phyloP scores from a whole-genome alignment of 2,113 vertebrate species.

The Leucosticte australis region DNA sequence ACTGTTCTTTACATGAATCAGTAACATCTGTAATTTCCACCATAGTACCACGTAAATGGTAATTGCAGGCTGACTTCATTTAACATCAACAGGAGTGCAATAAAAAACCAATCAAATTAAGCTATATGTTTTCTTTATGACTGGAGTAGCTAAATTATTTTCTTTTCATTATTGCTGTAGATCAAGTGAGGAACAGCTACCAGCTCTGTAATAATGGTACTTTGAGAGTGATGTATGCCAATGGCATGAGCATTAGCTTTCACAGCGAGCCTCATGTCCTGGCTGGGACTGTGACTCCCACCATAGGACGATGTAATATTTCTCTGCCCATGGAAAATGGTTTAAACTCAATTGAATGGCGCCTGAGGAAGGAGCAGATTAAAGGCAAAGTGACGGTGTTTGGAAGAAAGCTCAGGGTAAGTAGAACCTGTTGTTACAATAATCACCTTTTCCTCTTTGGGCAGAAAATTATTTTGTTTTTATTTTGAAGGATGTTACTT shows the following conservation, averaged over 20 bases:
- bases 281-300: conserved; percentile 94
- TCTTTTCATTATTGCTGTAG: conserved; percentile 75
- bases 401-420: conserved; percentile 96
- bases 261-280: conserved; percentile 98
- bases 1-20: conserved; percentile 69
- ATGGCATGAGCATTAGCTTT: conserved; percentile 98
- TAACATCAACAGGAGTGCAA: conserved; percentile 71
- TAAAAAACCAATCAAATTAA: conserved; percentile 71
- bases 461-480: not conserved
- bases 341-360: conserved; percentile 98
- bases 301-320: conserved; percentile 96
- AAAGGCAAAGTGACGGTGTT: conserved; percentile 98
- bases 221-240: conserved; percentile 96
- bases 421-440: conserved; percentile 8
- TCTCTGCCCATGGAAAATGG: conserved; percentile 96
- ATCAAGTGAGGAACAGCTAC: conserved; percentile 99
- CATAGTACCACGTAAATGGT: conserved; percentile 57
- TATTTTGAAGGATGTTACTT: not conserved
- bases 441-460: not conserved
- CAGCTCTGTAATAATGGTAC: conserved; percentile 98
- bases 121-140: conserved; percentile 69
- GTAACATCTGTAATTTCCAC: conserved; percentile 67
- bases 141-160: conserved; percentile 66
- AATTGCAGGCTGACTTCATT: conserved; percentile 71
- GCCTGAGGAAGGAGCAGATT: conserved; percentile 94